Percentiles rank a stretch among this genome's conserved stretches.
phyloP scores from a whole-genome alignment of 1,140 invertebrate genomes.

The Eurosta solidaginis region DNA sequence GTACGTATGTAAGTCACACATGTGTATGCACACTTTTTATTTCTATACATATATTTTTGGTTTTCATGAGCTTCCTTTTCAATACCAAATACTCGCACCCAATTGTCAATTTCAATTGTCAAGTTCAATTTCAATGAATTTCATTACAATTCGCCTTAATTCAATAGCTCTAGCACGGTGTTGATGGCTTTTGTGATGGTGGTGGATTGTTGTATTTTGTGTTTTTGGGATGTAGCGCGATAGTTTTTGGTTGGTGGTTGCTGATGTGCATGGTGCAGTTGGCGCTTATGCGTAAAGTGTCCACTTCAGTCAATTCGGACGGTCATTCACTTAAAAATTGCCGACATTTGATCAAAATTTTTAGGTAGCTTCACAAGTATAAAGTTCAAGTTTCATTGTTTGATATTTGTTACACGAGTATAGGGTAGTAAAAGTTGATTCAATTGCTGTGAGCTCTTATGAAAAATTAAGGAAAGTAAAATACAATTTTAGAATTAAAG shows the following conservation, averaged over 20 bases:
- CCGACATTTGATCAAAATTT: neutral
- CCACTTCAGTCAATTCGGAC: neutral
- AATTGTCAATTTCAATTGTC: conserved; percentile 27
- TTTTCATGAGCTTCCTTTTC: neutral
- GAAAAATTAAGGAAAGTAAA: no score
- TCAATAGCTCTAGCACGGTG: neutral
- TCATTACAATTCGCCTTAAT: neutral
- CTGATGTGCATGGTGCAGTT: neutral
- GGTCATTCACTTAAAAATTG: conserved; percentile 5
- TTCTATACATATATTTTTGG: neutral
- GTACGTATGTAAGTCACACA: no score
- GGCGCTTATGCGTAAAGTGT: neutral
- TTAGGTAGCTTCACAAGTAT: neutral
- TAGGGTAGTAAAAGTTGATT: no score
- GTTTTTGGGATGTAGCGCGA: no score
- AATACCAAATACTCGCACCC: neutral
- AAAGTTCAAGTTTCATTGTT: neutral
- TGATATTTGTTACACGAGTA: no score
- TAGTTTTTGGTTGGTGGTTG: neutral
- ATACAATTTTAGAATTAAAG: no score
- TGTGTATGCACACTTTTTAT: no score
- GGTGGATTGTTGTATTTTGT: neutral
- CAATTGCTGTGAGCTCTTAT: no score
- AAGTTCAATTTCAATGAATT: conserved; percentile 28
- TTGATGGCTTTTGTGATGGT: neutral